Percentiles rank a stretch among this genome's conserved stretches.
These are phyloP conservation scores for Halictus quadricinctus DNA, from an alignment of 2,888 invertebrate genomes.

Conservation along the genomic window DNA sequence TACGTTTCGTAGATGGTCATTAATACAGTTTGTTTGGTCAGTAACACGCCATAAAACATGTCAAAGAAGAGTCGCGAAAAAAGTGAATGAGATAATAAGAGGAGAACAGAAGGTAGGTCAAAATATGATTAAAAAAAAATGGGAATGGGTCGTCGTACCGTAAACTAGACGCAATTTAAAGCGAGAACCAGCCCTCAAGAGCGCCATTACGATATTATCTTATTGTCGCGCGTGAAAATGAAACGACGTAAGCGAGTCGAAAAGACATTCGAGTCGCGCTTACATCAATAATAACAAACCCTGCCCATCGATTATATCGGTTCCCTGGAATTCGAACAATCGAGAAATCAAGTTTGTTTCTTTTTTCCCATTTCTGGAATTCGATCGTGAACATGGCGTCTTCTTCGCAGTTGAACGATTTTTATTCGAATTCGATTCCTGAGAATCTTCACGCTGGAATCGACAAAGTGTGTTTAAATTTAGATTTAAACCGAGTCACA, in stretches of 20 bases:
- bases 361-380: background rate
- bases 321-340: slow-evolving; percentile 18
- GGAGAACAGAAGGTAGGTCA: background rate
- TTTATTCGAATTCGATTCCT: background rate
- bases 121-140: background rate
- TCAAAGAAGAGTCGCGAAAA: background rate
- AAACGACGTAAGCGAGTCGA: slow-evolving; percentile 15
- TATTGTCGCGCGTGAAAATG: slow-evolving; percentile 33
- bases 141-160: slow-evolving; percentile 28
- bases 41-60: background rate
- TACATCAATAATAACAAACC: background rate
- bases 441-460: background rate
- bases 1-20: too few relatives aligned
- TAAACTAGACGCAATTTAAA: slow-evolving; percentile 35
- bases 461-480: background rate
- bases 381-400: background rate
- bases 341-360: background rate
- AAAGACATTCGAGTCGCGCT: background rate
- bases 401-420: background rate
- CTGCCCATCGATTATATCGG: slow-evolving; percentile 6
- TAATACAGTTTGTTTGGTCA: background rate
- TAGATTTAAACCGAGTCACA: background rate
- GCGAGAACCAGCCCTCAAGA: slow-evolving; percentile 22
- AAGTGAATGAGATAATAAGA: background rate
- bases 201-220: slow-evolving; percentile 34